A percentile compares a stretch with the other conserved stretches of the same genome.
phyloP scores from a whole-genome alignment of 37 sponge, comb jelly and placozoan genomes.

The Ephydatia muelleri region DNA sequence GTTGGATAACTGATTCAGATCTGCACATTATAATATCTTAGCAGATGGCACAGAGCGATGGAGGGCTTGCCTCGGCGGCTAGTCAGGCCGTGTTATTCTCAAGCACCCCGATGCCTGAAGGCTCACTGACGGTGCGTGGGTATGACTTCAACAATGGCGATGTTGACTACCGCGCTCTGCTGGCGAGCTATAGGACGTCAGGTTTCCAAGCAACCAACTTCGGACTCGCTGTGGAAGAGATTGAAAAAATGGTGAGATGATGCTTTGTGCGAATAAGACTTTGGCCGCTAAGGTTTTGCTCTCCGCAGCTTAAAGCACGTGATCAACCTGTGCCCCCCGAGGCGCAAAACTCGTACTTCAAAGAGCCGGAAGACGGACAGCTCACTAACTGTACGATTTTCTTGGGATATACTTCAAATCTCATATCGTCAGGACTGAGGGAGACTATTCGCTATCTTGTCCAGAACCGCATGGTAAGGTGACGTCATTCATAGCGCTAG shows the following conservation, averaged over 20 bases:
- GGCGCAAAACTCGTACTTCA: constrained; percentile 33
- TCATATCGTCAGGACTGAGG: constrained; percentile 91
- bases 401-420: constrained; percentile 97
- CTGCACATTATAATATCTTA: background rate
- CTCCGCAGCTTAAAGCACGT: constrained; percentile 57
- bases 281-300: background rate
- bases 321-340: constrained; percentile 56
- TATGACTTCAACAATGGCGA: constrained; percentile 65
- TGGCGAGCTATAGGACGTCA: constrained; percentile 78
- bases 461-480: constrained; percentile 88
- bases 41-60: background rate
- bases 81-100: constrained; percentile 57
- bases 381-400: constrained; percentile 94
- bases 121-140: constrained; percentile 64
- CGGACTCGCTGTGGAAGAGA: constrained; percentile 84
- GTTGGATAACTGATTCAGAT: no score
- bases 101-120: constrained; percentile 73
- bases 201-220: constrained; percentile 99
- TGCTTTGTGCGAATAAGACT: background rate
- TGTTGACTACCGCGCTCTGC: constrained; percentile 83
- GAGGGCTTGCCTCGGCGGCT: background rate
- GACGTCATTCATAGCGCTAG: background rate
- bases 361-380: constrained; percentile 57
- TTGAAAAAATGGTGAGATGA: constrained; percentile 77
- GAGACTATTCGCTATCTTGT: constrained; percentile 88